phyloP scores from a whole-genome alignment of 2,113 vertebrate genomes.

The Sturnira hondurensis region DNA sequence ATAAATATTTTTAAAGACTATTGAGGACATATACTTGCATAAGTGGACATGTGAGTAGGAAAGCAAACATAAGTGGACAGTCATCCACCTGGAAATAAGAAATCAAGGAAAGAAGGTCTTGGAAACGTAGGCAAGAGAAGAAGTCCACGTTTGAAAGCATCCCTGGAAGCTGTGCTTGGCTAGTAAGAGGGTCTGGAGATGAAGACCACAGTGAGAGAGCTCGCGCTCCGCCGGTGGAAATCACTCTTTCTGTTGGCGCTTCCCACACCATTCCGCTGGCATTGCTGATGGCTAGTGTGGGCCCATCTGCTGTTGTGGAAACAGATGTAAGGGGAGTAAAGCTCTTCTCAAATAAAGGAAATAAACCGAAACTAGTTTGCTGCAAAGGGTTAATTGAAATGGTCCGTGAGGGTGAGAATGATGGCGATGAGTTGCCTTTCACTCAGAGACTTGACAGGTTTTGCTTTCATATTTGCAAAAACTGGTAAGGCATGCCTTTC shows the following conservation, averaged over 20 bases:
- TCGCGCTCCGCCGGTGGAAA: neutral
- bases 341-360: neutral
- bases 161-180: neutral
- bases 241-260: neutral
- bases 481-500: rapidly evolving
- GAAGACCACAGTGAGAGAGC: neutral
- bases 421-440: neutral
- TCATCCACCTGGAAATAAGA: neutral
- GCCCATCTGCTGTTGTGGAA: neutral
- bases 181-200: neutral
- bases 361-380: neutral
- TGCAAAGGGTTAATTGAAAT: neutral
- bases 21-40: neutral
- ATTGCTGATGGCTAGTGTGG: neutral
- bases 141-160: neutral
- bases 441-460: neutral
- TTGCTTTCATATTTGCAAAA: neutral
- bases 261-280: neutral
- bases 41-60: neutral
- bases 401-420: neutral
- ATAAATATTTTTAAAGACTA: neutral
- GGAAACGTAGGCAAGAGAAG: neutral
- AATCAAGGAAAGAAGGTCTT: neutral
- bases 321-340: neutral
- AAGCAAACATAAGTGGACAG: neutral